phyloP scores from a whole-genome alignment of 2,888 invertebrate species.

The Neoitamus cyanurus region DNA sequence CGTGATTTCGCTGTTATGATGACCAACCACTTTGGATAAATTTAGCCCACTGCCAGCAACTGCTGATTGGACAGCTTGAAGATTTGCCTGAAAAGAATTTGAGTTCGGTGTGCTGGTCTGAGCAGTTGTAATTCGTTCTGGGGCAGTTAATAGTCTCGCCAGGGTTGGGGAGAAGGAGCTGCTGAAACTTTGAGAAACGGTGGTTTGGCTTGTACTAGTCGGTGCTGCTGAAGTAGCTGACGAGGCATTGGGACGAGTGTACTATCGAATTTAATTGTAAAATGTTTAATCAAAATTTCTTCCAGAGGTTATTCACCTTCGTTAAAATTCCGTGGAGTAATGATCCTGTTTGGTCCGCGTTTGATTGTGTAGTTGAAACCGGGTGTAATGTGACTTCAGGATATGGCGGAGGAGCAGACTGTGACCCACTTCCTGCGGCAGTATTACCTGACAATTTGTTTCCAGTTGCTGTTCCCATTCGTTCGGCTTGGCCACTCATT shows the following conservation, averaged over 20 bases:
- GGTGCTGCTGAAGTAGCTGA: slow-evolving; percentile 28
- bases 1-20: slow-evolving; percentile 71
- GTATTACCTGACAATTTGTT: slow-evolving; percentile 53
- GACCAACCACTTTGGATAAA: slow-evolving; percentile 64
- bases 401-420: slow-evolving; percentile 69
- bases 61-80: slow-evolving; percentile 41
- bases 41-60: slow-evolving; percentile 53
- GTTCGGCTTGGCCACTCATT: slow-evolving; percentile 62
- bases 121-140: slow-evolving; percentile 63
- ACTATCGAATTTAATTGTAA: not conserved
- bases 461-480: slow-evolving; percentile 54
- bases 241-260: slow-evolving; percentile 7
- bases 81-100: slow-evolving; percentile 19
- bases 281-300: not conserved
- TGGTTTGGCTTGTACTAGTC: slow-evolving; percentile 53
- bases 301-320: slow-evolving; percentile 73
- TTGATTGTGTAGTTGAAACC: slow-evolving; percentile 66
- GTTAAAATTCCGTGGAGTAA: slow-evolving; percentile 82
- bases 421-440: not conserved
- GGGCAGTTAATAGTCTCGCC: slow-evolving; percentile 81
- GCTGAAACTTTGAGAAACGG: slow-evolving; percentile 51
- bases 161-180: slow-evolving; percentile 75
- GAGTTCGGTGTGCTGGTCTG: slow-evolving; percentile 25
- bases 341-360: slow-evolving; percentile 70
- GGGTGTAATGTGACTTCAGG: slow-evolving; percentile 84